A percentile compares a stretch with the other conserved stretches of the same genome.
phyloP scores from a whole-genome alignment of 2,113 vertebrate genomes.

The Bettongia penicillata region DNA sequence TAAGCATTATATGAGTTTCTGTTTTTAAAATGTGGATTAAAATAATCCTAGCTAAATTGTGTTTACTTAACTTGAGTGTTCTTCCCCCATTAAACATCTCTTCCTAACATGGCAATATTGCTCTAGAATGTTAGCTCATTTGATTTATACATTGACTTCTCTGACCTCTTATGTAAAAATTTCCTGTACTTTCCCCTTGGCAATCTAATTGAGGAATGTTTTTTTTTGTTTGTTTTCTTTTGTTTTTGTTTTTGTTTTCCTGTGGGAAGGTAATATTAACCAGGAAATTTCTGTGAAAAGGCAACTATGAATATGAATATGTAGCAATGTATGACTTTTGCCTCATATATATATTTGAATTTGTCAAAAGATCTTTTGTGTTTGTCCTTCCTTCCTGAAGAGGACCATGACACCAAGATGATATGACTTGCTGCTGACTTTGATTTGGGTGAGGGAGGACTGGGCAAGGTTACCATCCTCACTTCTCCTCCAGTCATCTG shows the following conservation, averaged over 20 bases:
- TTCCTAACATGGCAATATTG: not conserved
- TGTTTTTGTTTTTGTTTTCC: no score
- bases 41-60: not conserved
- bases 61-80: not conserved
- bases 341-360: not conserved
- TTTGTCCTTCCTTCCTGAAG: no score
- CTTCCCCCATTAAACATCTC: not conserved
- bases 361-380: no score
- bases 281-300: not conserved
- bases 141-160: not conserved
- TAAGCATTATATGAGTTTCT: slow-evolving; percentile 35
- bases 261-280: not conserved
- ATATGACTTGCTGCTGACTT: no score
- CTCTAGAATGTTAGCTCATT: not conserved
- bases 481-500: no score
- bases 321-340: not conserved
- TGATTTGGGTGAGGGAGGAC: no score
- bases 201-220: not conserved
- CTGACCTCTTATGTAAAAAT: not conserved
- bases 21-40: slow-evolving; percentile 60
- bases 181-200: not conserved
- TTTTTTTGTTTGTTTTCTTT: no score
- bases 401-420: no score
- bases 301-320: not conserved
- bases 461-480: no score